These are phyloP conservation scores for Rhamnusium bicolor DNA, from an alignment of 2,888 invertebrate species.

Conservation along the genomic window DNA sequence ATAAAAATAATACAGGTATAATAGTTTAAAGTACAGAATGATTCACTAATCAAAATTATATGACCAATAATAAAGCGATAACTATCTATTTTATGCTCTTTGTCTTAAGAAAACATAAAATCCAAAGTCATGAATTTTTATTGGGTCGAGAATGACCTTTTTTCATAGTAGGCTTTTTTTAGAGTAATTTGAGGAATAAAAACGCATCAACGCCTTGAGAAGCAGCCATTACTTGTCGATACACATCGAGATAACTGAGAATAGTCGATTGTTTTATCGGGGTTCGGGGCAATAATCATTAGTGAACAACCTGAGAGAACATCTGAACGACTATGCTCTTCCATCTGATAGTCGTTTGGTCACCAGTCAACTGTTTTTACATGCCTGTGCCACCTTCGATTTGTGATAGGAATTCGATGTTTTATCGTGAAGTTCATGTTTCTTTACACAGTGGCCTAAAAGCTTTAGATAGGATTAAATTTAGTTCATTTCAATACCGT, in stretches of 20 bases:
- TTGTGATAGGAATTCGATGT: conserved; percentile 38
- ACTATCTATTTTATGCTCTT: conserved; percentile 53
- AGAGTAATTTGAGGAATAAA: conserved; percentile 52
- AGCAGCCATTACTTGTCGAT: conserved; percentile 63
- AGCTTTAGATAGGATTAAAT: background rate
- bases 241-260: conserved; percentile 62
- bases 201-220: conserved; percentile 54
- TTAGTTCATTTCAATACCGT: background rate
- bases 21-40: conserved; percentile 41
- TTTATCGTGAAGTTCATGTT: conserved; percentile 18
- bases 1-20: conserved; percentile 50
- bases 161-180: conserved; percentile 37
- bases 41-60: conserved; percentile 55
- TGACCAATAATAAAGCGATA: conserved; percentile 54
- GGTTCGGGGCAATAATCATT: conserved; percentile 65
- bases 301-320: conserved; percentile 57
- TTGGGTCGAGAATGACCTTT: conserved; percentile 49
- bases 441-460: background rate
- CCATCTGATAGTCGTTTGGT: conserved; percentile 46
- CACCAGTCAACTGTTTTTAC: conserved; percentile 44
- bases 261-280: conserved; percentile 64
- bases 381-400: conserved; percentile 39
- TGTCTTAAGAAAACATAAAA: conserved; percentile 54
- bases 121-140: conserved; percentile 57
- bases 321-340: conserved; percentile 47